These are phyloP conservation scores for Caenorhabditis wallacei DNA, from an alignment of 2,888 invertebrate genomes.

Conservation along the genomic window DNA sequence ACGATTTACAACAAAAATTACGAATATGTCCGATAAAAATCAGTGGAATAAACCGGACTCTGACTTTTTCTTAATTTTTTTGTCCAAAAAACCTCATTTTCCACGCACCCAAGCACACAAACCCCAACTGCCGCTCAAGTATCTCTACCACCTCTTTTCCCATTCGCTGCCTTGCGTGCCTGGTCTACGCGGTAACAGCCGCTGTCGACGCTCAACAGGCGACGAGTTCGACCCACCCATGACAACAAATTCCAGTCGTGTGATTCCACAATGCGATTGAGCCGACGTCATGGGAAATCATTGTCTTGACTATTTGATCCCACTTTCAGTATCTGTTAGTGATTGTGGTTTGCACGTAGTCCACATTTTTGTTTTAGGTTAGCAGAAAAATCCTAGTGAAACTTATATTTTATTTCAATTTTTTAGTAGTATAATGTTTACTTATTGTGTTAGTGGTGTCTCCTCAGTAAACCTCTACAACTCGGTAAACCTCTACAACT, in stretches of 20 bases:
- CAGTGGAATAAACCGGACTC: no score
- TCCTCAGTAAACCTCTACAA: no score
- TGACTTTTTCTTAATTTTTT: no score
- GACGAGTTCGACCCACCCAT: conserved; percentile 59
- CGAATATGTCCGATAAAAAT: no score
- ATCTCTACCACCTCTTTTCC: not conserved
- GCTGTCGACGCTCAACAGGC: not conserved
- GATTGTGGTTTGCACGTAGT: conserved; percentile 66
- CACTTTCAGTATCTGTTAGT: conserved; percentile 38
- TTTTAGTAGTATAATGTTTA: no score
- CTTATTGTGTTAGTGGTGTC: no score
- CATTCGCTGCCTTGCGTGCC: not conserved
- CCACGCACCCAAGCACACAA: no score
- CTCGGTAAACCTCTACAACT: no score
- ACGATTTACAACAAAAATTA: no score
- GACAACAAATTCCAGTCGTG: conserved; percentile 70
- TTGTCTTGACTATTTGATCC: conserved; percentile 61
- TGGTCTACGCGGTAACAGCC: conserved; percentile 22
- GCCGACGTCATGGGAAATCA: conserved; percentile 69
- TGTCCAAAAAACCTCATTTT: no score
- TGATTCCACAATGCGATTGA: conserved; percentile 52
- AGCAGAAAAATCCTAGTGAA: no score
- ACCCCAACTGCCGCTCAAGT: not conserved
- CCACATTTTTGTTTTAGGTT: conserved; percentile 39
- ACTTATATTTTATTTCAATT: no score